phyloP scores from a whole-genome alignment of 2,113 vertebrate species.

The Murina feae region DNA sequence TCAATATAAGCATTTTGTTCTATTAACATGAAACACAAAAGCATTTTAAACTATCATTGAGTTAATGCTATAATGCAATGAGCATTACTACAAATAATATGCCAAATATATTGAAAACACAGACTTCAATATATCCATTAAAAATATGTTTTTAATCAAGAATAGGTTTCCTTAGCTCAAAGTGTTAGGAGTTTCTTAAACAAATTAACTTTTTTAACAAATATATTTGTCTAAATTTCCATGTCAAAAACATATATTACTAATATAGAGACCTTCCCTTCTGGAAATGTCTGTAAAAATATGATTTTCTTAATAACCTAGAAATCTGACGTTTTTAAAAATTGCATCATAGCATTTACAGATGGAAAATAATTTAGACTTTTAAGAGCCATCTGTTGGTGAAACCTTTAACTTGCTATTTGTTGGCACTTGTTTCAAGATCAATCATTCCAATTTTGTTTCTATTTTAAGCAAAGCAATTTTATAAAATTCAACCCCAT shows the following conservation, averaged over 20 bases:
- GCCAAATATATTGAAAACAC: background rate
- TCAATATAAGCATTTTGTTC: background rate
- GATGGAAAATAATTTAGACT: slow-evolving; percentile 37
- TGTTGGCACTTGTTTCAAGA: background rate
- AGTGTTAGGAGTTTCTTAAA: background rate
- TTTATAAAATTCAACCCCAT: background rate
- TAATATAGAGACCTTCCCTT: background rate
- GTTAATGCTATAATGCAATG: background rate
- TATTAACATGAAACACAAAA: background rate
- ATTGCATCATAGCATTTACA: background rate
- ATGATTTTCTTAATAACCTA: background rate
- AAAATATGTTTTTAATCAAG: background rate
- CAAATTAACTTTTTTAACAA: background rate
- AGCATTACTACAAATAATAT: background rate
- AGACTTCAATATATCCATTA: background rate
- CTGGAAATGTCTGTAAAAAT: background rate
- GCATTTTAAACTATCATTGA: background rate
- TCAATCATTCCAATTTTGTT: slow-evolving; percentile 5
- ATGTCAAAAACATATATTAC: background rate
- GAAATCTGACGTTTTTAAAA: background rate
- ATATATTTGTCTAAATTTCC: background rate
- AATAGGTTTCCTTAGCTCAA: background rate
- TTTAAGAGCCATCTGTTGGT: slow-evolving; percentile 48
- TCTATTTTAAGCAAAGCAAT: slow-evolving; percentile 36
- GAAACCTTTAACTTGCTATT: background rate